A percentile compares a stretch with the other conserved stretches of the same genome.
phyloP scores from a whole-genome alignment of 1,140 invertebrate genomes.

The Choristoneura fumiferana region DNA sequence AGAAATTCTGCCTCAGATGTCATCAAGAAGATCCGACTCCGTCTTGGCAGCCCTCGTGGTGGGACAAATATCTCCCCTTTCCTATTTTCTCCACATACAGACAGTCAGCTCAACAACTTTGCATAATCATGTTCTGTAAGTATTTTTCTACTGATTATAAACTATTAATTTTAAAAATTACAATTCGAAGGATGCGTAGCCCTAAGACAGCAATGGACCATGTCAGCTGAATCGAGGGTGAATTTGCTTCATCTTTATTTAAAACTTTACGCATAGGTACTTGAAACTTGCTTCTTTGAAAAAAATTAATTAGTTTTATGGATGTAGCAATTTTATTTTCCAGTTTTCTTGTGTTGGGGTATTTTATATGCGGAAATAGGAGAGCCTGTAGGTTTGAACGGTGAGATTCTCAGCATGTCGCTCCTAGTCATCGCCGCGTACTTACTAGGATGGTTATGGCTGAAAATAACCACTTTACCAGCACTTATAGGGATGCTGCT shows the following conservation, averaged over 20 bases:
- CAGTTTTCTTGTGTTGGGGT: conserved; percentile 86
- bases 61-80: conserved; percentile 86
- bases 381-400: conserved; percentile 84
- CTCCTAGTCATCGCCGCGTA: conserved; percentile 87
- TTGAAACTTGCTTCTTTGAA: no score
- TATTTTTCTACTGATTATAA: conserved; percentile 25
- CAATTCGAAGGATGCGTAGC: no score
- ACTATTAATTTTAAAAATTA: no score
- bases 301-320: conserved; percentile 5
- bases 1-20: conserved; percentile 66
- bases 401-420: conserved; percentile 89
- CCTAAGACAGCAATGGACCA: no score
- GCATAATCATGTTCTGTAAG: conserved; percentile 83
- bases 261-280: no score
- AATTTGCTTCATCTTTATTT: no score
- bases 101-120: conserved; percentile 85
- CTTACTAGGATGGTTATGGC: conserved; percentile 88
- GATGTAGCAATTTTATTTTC: conserved; percentile 29
- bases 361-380: conserved; percentile 86
- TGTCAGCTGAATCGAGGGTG: no score
- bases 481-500: conserved; percentile 93
- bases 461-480: conserved; percentile 86
- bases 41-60: conserved; percentile 87
- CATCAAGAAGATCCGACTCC: conserved; percentile 79
- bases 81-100: conserved; percentile 89